Base-by-base conservation (phyloP, 2,113 vertebrate genomes). In the Poeciliopsis turrubarensis region DNA sequence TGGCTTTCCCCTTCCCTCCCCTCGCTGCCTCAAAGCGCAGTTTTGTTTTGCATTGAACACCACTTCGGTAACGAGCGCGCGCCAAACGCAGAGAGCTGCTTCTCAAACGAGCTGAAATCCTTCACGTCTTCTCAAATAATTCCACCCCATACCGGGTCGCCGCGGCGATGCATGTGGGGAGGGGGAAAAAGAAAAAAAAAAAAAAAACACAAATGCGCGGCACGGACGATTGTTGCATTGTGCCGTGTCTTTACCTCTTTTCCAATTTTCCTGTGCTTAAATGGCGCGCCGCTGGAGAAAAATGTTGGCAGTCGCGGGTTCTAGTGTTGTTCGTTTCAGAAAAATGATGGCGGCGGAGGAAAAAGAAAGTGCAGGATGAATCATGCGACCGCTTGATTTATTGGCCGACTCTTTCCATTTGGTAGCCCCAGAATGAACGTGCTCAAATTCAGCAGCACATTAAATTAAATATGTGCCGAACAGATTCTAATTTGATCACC, bases 401-500 rank as follows among this genome's bases (percentile, higher is more conserved):
- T 90, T 86, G 82, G 62, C 80, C 65, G 19, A 78, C 47, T 72
- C 93, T 94, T 95, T 94, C 91, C 91, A 79, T 88, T 90, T 74
- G 73, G 92, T 71, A 61, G 72, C 26, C 77, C 84, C 84, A 82
- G 92, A 95, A 94, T 95, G 86, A 93, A 95, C 95, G 86, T 91
- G 74, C 78, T 89, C 82, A 75, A 93, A 95, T 87, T 91, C 90
- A 92, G 86, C 78, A 79, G 94, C 95, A 95, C 15, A 39, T 95
- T 94, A 92, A 88, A 93, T 95, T 95, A 95, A 96, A 95, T 95
- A 94, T 92, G 87, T 92, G 89, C 91, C 81, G 79, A 92, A 85
- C 90, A 94, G 80, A 94, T 93, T 95, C 88, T 92, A 92, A 92
- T 93, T 94, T 68, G 70, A 95, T 95, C 96, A 96, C 92, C 84